Conservation (phyloP, 2,113 vertebrate species). For the Anguilla rostrata region DNA sequence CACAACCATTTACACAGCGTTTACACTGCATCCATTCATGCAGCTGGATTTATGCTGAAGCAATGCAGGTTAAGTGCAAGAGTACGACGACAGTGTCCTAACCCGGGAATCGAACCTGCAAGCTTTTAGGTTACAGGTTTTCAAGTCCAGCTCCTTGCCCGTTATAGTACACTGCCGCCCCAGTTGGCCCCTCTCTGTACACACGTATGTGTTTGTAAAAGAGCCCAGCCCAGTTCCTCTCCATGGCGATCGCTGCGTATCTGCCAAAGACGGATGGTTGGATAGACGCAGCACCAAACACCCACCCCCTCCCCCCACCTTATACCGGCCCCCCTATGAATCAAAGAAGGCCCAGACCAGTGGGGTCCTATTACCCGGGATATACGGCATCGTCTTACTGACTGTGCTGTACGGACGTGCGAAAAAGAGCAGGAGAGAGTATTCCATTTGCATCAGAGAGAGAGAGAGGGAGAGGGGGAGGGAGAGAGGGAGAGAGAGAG, state of each 20-base stretch:
- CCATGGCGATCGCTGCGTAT: constrained; percentile 42
- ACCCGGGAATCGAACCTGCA: too few relatives aligned
- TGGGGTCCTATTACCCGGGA: constrained; percentile 61
- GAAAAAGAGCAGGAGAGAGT: constrained; percentile 55
- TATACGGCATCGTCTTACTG: constrained; percentile 60
- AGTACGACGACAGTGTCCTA: too few relatives aligned
- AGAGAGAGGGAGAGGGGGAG: constrained; percentile 64
- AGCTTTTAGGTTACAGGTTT: too few relatives aligned
- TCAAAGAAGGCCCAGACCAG: constrained; percentile 58
- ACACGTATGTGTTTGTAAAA: constrained; percentile 39
- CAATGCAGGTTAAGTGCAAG: too few relatives aligned
- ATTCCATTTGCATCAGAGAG: constrained; percentile 62
- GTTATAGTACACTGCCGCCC: too few relatives aligned
- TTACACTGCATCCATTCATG: too few relatives aligned
- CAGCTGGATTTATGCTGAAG: too few relatives aligned
- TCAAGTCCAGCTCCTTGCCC: too few relatives aligned
- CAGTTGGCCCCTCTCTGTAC: constrained; percentile 22
- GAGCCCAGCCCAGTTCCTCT: constrained; percentile 33
- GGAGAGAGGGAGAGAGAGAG: constrained; percentile 65
- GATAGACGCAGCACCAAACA: constrained; percentile 4
- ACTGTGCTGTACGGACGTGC: constrained; percentile 70
- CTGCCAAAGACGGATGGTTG: constrained; percentile 47
- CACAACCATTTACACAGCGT: too few relatives aligned
- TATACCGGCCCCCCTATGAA: constrained; percentile 56
- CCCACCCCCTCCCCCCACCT: constrained; percentile 28